Conservation (phyloP, 2,113 vertebrate genomes). For the Aix galericulata region DNA sequence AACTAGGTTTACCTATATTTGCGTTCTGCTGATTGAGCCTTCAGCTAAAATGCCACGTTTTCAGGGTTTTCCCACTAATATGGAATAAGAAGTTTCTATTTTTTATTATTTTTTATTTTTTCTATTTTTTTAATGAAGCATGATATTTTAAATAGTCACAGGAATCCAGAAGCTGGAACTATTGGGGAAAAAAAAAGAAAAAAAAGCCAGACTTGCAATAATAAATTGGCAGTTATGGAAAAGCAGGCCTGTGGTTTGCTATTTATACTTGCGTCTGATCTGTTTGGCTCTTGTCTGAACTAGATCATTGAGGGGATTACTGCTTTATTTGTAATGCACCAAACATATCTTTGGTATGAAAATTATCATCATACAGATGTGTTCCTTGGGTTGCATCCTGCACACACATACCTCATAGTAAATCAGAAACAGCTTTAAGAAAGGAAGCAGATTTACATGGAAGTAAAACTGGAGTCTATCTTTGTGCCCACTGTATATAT, state of each 20-base stretch:
- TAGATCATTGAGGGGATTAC: slow-evolving; percentile 10
- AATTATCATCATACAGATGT: slow-evolving; percentile 13
- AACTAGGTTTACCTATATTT: background rate
- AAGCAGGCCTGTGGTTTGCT: slow-evolving; percentile 34
- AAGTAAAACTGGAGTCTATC: background rate
- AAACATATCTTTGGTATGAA: slow-evolving; percentile 19
- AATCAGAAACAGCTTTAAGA: background rate
- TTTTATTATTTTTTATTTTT: background rate
- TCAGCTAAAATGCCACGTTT: background rate
- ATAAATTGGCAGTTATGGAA: slow-evolving; percentile 16
- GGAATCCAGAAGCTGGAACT: background rate
- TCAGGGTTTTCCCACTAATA: background rate
- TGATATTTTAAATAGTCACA: background rate
- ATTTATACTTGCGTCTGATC: slow-evolving; percentile 14
- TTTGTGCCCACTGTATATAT: background rate
- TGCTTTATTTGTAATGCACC: slow-evolving; percentile 15
- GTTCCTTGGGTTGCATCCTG: slow-evolving; percentile 16
- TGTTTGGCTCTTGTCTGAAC: slow-evolving; percentile 9
- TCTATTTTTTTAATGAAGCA: background rate
- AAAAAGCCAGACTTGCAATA: background rate
- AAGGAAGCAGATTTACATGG: background rate
- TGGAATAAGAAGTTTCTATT: background rate
- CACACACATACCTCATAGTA: background rate
- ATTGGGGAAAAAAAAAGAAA: background rate
- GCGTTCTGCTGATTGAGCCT: background rate